phyloP scores from a whole-genome alignment of 2,113 vertebrate genomes.

The Sphyrna mokarran region DNA sequence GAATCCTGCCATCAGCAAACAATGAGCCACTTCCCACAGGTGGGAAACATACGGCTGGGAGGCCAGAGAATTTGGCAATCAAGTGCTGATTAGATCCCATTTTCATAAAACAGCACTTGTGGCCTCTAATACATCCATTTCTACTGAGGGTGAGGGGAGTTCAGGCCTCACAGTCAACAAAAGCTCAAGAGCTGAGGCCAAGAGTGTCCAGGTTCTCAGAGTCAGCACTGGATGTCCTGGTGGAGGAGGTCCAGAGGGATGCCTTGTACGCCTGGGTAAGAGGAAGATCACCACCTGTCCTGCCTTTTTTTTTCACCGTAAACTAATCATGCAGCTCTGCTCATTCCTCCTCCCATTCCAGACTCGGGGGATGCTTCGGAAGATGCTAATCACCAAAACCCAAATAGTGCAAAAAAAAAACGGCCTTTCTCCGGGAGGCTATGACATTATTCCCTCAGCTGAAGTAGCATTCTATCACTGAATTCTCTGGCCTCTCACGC shows the following conservation, averaged over 20 bases:
- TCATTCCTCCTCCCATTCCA: neutral
- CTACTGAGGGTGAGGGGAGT: neutral
- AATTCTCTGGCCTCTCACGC: no score
- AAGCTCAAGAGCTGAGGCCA: neutral
- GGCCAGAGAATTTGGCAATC: neutral
- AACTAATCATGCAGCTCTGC: neutral
- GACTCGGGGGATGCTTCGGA: neutral
- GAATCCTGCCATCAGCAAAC: no score
- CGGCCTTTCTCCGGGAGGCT: no score
- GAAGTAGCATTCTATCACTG: no score
- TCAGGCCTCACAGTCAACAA: neutral
- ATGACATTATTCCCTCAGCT: no score
- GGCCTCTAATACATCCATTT: neutral
- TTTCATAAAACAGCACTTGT: neutral
- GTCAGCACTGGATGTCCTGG: neutral
- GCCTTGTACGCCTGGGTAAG: no score
- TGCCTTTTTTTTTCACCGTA: no score
- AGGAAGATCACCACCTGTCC: no score
- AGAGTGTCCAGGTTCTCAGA: neutral
- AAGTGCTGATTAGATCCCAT: neutral
- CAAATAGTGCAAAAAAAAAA: neutral
- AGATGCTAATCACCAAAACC: neutral
- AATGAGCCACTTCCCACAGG: no score
- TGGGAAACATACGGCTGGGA: no score
- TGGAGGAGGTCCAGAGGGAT: neutral